Conservation (phyloP, 2,888 invertebrate species). For the Callosobruchus maculatus region DNA sequence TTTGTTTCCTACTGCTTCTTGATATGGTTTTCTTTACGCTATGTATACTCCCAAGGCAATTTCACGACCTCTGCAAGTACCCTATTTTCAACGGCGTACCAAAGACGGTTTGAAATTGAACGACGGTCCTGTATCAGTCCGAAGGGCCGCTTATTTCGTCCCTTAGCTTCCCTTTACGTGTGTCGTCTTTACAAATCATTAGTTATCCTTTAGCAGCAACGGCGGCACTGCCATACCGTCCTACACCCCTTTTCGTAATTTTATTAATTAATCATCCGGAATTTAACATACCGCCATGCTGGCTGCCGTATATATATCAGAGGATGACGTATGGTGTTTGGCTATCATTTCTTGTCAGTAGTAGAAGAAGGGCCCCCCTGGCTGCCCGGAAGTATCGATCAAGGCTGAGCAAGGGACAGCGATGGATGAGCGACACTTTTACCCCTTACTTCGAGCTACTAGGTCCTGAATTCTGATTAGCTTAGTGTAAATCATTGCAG, state of each 20-base stretch:
- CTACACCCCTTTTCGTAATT: constrained; percentile 26
- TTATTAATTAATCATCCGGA: constrained; percentile 44
- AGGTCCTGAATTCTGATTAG: too few relatives aligned
- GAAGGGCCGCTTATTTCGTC: constrained; percentile 13
- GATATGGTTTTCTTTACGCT: too few relatives aligned
- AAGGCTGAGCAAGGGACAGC: neutral
- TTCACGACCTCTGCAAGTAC: too few relatives aligned
- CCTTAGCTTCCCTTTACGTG: constrained; percentile 35
- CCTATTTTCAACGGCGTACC: too few relatives aligned
- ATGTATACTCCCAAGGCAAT: too few relatives aligned
- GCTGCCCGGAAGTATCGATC: neutral
- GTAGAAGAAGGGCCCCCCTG: neutral
- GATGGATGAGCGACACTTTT: neutral
- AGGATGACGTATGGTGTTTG: constrained; percentile 26
- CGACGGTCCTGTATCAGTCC: constrained; percentile 1
- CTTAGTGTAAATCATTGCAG: too few relatives aligned
- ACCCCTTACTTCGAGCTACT: too few relatives aligned
- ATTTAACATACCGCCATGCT: constrained; percentile 36
- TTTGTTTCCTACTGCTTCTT: too few relatives aligned
- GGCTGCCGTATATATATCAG: constrained; percentile 30
- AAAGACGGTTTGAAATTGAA: neutral
- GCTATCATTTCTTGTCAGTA: constrained; percentile 13
- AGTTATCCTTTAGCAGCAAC: constrained; percentile 43
- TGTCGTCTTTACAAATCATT: constrained; percentile 49
- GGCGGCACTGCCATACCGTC: constrained; percentile 17